Conservation (phyloP, 2,797 vertebrate species). For the Neosilurus hyrtlii region DNA sequence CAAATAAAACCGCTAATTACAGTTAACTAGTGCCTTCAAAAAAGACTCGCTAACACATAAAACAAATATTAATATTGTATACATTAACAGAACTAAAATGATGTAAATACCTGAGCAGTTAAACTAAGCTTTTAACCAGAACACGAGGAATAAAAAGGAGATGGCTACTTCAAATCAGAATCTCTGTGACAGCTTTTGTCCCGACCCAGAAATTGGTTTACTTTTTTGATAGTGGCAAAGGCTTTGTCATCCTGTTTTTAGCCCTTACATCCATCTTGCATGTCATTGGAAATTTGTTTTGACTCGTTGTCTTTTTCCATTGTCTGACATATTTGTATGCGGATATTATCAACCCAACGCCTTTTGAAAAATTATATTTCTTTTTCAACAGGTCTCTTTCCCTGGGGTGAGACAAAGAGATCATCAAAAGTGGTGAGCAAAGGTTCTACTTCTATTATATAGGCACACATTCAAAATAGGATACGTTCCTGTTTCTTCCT, state of each 20-base stretch:
- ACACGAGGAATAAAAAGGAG: conserved; percentile 67
- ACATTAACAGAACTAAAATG: conserved; percentile 94
- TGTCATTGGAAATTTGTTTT: conserved; percentile 67
- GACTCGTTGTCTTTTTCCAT: conserved; percentile 41
- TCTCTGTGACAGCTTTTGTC: conserved; percentile 77
- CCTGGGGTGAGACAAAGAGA: conserved; percentile 54
- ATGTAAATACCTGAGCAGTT: conserved; percentile 86
- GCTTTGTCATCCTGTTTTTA: conserved; percentile 72
- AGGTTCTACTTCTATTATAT: background rate
- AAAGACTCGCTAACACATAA: conserved; percentile 75
- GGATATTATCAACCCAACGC: background rate
- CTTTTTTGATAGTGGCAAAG: conserved; percentile 95
- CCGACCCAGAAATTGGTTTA: conserved; percentile 88
- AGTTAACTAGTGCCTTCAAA: conserved; percentile 89
- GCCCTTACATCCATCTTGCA: conserved; percentile 78
- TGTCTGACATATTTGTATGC: conserved; percentile 40
- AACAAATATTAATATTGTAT: conserved; percentile 76
- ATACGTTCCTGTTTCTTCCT: background rate
- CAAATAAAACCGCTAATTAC: conserved; percentile 90
- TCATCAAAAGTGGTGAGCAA: conserved; percentile 48
- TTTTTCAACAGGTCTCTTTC: conserved; percentile 59
- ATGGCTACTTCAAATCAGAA: conserved; percentile 76
- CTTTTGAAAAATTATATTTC: conserved; percentile 42
- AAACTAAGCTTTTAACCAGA: conserved; percentile 86
- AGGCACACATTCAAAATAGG: background rate